Conservation (phyloP, 1,140 invertebrate species). For the Melanaphis sacchari region DNA sequence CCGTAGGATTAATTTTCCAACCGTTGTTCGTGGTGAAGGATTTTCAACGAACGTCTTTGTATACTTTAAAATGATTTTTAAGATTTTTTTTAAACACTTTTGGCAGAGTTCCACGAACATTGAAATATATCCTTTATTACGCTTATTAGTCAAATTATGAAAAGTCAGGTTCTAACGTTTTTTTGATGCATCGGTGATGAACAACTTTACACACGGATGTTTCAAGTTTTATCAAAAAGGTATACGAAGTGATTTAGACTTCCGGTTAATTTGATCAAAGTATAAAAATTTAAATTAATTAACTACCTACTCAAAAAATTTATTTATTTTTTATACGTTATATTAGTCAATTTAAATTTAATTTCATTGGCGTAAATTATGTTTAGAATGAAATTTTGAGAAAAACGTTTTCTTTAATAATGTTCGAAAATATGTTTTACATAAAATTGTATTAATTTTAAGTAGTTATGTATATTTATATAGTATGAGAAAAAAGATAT, state of each 20-base stretch:
- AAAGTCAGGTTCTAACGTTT: constrained; percentile 33
- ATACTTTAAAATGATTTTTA: constrained; percentile 21
- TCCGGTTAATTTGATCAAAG: neutral
- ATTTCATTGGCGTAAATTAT: neutral
- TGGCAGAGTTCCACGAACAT: neutral
- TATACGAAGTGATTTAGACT: neutral
- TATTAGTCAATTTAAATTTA: neutral
- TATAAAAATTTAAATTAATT: neutral
- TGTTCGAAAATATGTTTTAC: neutral
- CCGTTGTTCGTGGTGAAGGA: neutral
- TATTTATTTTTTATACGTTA: neutral
- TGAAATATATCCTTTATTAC: constrained; percentile 33
- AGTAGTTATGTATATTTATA: neutral
- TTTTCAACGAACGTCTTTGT: neutral
- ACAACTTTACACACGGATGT: neutral
- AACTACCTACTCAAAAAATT: neutral
- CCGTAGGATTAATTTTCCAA: neutral
- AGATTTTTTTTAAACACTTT: constrained; percentile 14
- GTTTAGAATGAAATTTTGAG: neutral
- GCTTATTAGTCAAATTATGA: constrained; percentile 56
- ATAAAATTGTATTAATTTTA: neutral
- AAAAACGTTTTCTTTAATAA: neutral
- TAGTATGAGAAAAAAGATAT: neutral
- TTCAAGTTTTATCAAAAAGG: neutral
- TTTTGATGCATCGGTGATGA: neutral